These are phyloP conservation scores for Accipiter virgatus DNA, from an alignment of 2,113 vertebrate genomes.

Conservation along the genomic window DNA sequence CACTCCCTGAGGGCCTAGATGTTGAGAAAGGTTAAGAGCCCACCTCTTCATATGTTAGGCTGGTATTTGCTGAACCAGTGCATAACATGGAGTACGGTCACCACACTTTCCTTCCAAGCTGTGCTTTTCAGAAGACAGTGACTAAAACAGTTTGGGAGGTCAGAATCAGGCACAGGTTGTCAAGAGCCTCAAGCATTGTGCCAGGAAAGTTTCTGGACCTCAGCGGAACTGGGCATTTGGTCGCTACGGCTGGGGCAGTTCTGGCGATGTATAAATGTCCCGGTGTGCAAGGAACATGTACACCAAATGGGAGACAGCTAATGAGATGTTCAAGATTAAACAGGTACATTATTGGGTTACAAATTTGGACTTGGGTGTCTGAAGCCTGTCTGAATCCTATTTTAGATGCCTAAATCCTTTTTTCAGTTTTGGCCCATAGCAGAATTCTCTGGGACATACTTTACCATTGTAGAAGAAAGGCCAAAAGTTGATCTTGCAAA, in stretches of 20 bases:
- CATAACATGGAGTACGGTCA: background rate
- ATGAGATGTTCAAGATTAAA: background rate
- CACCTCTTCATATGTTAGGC: background rate
- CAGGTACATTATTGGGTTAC: background rate
- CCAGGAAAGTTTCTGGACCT: background rate
- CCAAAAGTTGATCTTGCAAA: background rate
- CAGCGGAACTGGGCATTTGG: rapidly evolving
- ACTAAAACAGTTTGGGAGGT: background rate
- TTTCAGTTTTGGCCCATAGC: background rate
- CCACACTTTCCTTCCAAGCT: background rate
- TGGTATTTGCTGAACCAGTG: background rate
- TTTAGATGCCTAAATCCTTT: background rate
- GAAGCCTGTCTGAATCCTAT: background rate
- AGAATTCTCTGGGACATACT: background rate
- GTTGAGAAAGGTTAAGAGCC: background rate
- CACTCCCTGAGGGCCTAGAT: background rate
- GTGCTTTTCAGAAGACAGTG: background rate
- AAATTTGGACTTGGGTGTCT: background rate
- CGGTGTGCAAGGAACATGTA: background rate
- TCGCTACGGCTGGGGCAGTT: background rate
- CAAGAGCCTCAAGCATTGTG: background rate
- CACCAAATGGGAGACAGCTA: background rate
- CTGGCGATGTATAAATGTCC: rapidly evolving
- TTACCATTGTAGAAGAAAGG: background rate
- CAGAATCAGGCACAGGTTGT: background rate